Percentiles rank a stretch among this genome's conserved stretches.
Conservation (phyloP, 2,888 invertebrate genomes). For the Pomacea canaliculata region DNA sequence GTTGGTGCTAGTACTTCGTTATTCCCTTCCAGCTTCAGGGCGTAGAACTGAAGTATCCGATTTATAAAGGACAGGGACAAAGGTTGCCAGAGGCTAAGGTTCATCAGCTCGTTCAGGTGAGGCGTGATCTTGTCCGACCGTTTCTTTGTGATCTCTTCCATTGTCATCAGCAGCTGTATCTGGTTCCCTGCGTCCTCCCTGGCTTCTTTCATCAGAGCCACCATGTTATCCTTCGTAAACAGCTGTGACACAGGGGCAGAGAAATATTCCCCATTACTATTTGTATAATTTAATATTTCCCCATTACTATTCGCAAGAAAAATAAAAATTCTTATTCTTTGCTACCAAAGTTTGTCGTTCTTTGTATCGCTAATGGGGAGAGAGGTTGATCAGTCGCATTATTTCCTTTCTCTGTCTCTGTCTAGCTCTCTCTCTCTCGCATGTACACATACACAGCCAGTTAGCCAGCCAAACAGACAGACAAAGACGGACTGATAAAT, state of each 20-base stretch:
- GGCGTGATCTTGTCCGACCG: conserved; percentile 23
- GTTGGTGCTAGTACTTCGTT: no score
- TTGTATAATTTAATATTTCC: no score
- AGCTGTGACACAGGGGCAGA: conserved; percentile 27
- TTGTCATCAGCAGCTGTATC: conserved; percentile 22
- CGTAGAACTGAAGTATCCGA: conserved; percentile 27
- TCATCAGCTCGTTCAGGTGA: conserved; percentile 28
- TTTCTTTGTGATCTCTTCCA: conserved; percentile 30
- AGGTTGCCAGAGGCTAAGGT: conserved; percentile 21
- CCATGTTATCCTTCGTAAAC: conserved; percentile 32
- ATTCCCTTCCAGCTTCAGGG: conserved; percentile 12
- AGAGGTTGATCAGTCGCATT: no score
- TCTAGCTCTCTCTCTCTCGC: no score
- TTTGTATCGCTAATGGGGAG: no score
- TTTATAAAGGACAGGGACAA: conserved; percentile 8
- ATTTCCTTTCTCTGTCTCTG: no score
- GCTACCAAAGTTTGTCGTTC: no score
- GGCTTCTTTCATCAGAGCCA: conserved; percentile 30
- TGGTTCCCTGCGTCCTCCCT: conserved; percentile 24
- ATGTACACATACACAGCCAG: no score
- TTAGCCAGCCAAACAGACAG: no score
- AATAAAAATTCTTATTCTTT: no score
- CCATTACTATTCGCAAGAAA: neutral
- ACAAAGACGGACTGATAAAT: no score
- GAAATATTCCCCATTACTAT: neutral